Conservation (phyloP, 2,797 vertebrate species). For the Thaleichthys pacificus region DNA sequence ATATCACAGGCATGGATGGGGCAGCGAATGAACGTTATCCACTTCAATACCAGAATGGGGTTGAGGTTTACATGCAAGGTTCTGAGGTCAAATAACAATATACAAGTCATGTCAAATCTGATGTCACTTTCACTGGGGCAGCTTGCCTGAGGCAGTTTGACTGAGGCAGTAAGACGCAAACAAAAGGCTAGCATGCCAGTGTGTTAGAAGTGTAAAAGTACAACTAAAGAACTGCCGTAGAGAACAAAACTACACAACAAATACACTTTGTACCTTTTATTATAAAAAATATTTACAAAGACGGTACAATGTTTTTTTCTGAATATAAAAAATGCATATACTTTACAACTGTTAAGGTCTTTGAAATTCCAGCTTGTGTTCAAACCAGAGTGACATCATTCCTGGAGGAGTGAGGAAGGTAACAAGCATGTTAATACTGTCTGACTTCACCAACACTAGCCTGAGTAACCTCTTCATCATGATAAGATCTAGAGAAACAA, state of each 20-base stretch:
- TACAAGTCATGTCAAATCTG: too few relatives aligned
- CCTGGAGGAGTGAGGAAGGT: slow-evolving; percentile 69
- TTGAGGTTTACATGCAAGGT: too few relatives aligned
- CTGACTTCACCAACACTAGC: slow-evolving; percentile 71
- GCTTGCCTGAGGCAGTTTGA: too few relatives aligned
- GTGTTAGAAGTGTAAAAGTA: background rate
- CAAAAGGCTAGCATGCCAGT: too few relatives aligned
- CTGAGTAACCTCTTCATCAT: slow-evolving; percentile 75
- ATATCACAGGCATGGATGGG: too few relatives aligned
- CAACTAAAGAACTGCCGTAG: background rate
- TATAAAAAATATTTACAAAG: slow-evolving; percentile 86
- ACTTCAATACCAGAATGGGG: too few relatives aligned
- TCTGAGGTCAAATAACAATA: too few relatives aligned
- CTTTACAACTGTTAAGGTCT: slow-evolving; percentile 77
- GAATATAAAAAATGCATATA: slow-evolving; percentile 83
- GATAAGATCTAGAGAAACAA: slow-evolving; percentile 69
- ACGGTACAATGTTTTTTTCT: slow-evolving; percentile 77
- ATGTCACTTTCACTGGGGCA: too few relatives aligned
- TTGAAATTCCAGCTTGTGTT: slow-evolving; percentile 78
- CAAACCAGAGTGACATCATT: slow-evolving; percentile 77
- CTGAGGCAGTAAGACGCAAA: too few relatives aligned
- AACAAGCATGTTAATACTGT: slow-evolving; percentile 75
- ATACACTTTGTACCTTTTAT: slow-evolving; percentile 77
- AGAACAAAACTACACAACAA: slow-evolving; percentile 31
- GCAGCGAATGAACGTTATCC: too few relatives aligned